Evolutionary conservation across 2,797 vertebrate genomes (phyloP), one percentile per base, ranked within the genome.

Genomic region (Enteromius thamalakanensis): DNA sequence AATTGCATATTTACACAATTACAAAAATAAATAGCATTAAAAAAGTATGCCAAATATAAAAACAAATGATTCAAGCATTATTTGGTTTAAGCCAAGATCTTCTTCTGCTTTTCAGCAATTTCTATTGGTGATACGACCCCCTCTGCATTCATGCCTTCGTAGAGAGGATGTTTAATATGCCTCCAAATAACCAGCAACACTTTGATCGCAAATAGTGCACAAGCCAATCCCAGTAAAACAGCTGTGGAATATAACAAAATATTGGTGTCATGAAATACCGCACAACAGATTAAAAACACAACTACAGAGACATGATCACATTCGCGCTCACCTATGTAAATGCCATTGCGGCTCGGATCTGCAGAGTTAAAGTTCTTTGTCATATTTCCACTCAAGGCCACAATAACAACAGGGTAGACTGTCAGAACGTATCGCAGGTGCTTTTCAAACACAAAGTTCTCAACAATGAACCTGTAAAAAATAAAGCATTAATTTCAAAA

Each of bases 391-490:
- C 86, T 77, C 78, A 95, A 81, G 12, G 93, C 95, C 91, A 92
- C 90, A 79, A 96, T 95, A 62, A 96, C 88, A 55, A 96, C 94
- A 0, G 94, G 93, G 83, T 96, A 96, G 72, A 90, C 65, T 6
- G 94, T 94, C 76, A 96, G 89, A 83, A 95, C 90, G 58, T 97
- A 97, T n/a, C 94, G 85, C 65, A 96, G 88, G 2, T 96, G 93
- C 69, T 94, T 93, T 77, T 95, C 94, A 69, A 97, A 87, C 23
- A 94, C 23, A 75, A 87, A 88, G 86, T 94, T 97, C 90, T 97
- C 95, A 76, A 97, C 75, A 29, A 90, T 86, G 88, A 95, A 94
- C 95, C 95, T 96, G 86, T 2, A 32, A 87, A 34, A 14, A 6
- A 51, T 49, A 2, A 21, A 10, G 12, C 2, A 23, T 74, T 42